Percentiles rank a stretch among this genome's conserved stretches.
These are phyloP conservation scores for Epinephelus moara DNA, from an alignment of 2,113 vertebrate genomes.

Conservation along the genomic window DNA sequence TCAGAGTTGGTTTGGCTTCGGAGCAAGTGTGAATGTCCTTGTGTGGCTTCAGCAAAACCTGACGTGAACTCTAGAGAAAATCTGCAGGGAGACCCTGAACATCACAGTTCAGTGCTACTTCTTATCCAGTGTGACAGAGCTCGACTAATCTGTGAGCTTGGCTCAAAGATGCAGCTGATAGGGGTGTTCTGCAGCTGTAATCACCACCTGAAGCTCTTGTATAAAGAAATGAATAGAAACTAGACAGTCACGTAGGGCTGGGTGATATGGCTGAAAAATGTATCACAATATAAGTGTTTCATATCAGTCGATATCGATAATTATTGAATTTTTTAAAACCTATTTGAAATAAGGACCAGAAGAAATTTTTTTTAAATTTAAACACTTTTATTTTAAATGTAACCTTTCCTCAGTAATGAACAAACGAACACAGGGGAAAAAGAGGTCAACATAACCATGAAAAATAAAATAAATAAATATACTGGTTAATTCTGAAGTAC, in stretches of 20 bases:
- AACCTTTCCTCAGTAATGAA: too few species aligned
- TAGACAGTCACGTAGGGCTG: neutral
- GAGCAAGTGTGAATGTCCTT: conserved; percentile 3
- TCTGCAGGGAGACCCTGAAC: conserved; percentile 31
- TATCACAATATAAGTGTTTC: too few species aligned
- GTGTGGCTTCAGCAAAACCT: conserved; percentile 18
- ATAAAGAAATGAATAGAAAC: neutral
- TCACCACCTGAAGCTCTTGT: neutral
- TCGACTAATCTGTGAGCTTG: neutral
- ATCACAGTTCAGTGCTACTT: conserved; percentile 28
- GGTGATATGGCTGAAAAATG: too few species aligned
- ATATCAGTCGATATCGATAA: too few species aligned
- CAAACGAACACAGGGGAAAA: too few species aligned
- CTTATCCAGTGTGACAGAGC: conserved; percentile 4
- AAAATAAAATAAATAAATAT: too few species aligned
- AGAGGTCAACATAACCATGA: too few species aligned
- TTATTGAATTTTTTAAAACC: too few species aligned
- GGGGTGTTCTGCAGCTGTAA: conserved; percentile 21
- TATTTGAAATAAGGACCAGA: too few species aligned
- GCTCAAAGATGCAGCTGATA: neutral
- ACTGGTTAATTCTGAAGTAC: too few species aligned
- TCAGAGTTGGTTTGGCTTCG: neutral
- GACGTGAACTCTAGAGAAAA: conserved; percentile 22
- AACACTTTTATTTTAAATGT: too few species aligned
- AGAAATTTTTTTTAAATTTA: too few species aligned